phyloP scores from a whole-genome alignment of 2,888 invertebrate genomes.

The Bruchidius siliquastri region DNA sequence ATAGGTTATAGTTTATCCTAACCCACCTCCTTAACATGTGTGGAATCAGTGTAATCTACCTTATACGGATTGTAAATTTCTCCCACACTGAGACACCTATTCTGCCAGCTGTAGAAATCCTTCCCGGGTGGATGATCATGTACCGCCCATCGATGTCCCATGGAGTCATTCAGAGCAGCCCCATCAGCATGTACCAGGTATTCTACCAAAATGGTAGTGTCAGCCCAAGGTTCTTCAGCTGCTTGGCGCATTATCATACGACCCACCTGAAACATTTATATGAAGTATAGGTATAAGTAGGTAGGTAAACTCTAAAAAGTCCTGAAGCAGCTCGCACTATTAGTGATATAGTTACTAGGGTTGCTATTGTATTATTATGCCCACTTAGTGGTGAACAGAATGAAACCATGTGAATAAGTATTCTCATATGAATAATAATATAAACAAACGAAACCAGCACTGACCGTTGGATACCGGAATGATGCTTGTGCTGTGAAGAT shows the following conservation, averaged over 20 bases:
- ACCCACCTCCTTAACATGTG: too few species aligned
- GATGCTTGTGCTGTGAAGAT: slow-evolving; percentile 76
- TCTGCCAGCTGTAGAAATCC: slow-evolving; percentile 90
- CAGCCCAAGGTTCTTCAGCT: slow-evolving; percentile 72
- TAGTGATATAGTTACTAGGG: too few species aligned
- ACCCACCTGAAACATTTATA: slow-evolving; percentile 60
- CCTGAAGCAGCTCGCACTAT: too few species aligned
- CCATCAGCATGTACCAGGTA: slow-evolving; percentile 86
- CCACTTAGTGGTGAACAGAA: too few species aligned
- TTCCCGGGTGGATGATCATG: slow-evolving; percentile 73
- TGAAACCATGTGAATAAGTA: too few species aligned
- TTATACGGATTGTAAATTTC: slow-evolving; percentile 72
- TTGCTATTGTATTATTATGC: too few species aligned
- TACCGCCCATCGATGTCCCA: slow-evolving; percentile 77
- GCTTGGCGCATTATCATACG: slow-evolving; percentile 78
- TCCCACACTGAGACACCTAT: slow-evolving; percentile 76
- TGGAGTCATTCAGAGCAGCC: slow-evolving; percentile 67
- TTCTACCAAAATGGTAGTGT: slow-evolving; percentile 80
- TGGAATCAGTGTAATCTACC: slow-evolving; percentile 43
- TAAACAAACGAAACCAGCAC: too few species aligned
- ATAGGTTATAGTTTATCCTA: too few species aligned
- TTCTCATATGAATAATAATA: too few species aligned
- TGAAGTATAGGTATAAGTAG: too few species aligned
- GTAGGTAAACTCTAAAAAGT: too few species aligned
- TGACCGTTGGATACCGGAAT: slow-evolving; percentile 65